Percentiles rank a stretch among this genome's conserved stretches.
phyloP scores from a whole-genome alignment of 1,140 invertebrate species.

The Oncopodura yosiiana region DNA sequence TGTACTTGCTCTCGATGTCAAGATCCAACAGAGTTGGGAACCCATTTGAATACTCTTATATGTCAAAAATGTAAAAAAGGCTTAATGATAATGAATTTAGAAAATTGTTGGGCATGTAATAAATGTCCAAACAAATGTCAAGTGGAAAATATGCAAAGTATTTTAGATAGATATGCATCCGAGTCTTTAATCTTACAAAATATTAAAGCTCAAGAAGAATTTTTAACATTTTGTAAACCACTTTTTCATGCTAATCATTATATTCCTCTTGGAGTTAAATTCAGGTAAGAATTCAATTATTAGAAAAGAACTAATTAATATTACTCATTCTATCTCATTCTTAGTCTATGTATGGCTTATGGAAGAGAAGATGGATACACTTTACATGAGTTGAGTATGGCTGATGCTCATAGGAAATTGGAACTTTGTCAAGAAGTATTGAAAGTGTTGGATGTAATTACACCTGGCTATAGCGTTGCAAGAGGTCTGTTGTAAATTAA shows the following conservation, averaged over 20 bases:
- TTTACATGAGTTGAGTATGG: constrained; percentile 57
- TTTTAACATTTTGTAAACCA: constrained; percentile 19
- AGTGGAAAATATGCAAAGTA: constrained; percentile 6
- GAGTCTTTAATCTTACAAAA: not conserved
- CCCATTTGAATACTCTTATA: constrained; percentile 59
- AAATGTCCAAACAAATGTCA: constrained; percentile 1
- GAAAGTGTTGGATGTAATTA: constrained; percentile 57
- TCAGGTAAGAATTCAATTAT: not conserved
- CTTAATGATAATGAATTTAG: constrained; percentile 42
- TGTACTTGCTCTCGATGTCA: constrained; percentile 60
- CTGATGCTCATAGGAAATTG: constrained; percentile 62
- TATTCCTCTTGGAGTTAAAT: constrained; percentile 31
- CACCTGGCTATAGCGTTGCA: constrained; percentile 61
- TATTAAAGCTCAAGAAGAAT: constrained; percentile 28
- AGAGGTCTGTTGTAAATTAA: constrained; percentile 47
- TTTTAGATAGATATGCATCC: constrained; percentile 9
- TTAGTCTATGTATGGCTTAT: constrained; percentile 14
- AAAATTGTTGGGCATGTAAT: not conserved
- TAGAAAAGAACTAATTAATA: not conserved
- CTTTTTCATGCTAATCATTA: constrained; percentile 31
- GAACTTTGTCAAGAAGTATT: constrained; percentile 59
- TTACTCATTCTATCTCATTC: too few relatives aligned
- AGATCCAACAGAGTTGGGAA: constrained; percentile 63
- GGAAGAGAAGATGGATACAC: constrained; percentile 46
- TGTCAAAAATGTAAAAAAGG: constrained; percentile 65